Conservation (phyloP, 2,888 invertebrate genomes). For the Trissoscelio sp. region DNA sequence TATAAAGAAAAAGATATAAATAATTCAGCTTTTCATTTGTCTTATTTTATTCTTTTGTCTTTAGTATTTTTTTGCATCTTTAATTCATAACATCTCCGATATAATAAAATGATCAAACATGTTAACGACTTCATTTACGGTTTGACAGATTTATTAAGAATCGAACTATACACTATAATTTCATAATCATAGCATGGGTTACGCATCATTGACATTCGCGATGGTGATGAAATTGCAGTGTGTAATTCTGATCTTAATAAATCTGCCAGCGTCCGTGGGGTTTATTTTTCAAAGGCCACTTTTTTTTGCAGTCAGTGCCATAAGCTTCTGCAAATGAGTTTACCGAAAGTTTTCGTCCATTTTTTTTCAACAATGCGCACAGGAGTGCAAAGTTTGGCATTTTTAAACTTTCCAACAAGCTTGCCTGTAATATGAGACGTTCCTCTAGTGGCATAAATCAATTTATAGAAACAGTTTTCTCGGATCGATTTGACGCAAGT, state of each 20-base stretch:
- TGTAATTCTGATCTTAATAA: constrained; percentile 50
- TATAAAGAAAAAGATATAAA: too few species aligned
- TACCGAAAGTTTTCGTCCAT: constrained; percentile 28
- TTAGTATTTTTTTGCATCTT: too few species aligned
- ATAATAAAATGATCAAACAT: constrained; percentile 24
- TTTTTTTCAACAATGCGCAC: constrained; percentile 15
- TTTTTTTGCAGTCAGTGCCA: constrained; percentile 22
- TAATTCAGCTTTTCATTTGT: too few species aligned
- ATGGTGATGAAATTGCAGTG: constrained; percentile 50
- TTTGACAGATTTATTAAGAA: constrained; percentile 60
- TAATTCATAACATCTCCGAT: too few species aligned
- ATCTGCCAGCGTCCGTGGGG: constrained; percentile 39
- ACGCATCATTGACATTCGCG: constrained; percentile 55
- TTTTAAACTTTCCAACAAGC: constrained; percentile 32
- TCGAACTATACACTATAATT: constrained; percentile 53
- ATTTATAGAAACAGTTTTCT: constrained; percentile 35
- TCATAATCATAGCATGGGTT: constrained; percentile 52
- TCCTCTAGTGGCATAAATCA: constrained; percentile 40
- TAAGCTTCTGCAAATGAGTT: constrained; percentile 44
- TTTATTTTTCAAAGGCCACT: constrained; percentile 36
- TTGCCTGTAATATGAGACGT: constrained; percentile 20
- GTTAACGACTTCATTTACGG: constrained; percentile 34
- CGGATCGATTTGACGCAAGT: neutral
- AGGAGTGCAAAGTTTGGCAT: constrained; percentile 35
- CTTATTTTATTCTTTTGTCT: too few species aligned